Evolutionary conservation across 2,113 vertebrate species (phyloP).

Genomic region (Toxotes jaculatrix): DNA sequence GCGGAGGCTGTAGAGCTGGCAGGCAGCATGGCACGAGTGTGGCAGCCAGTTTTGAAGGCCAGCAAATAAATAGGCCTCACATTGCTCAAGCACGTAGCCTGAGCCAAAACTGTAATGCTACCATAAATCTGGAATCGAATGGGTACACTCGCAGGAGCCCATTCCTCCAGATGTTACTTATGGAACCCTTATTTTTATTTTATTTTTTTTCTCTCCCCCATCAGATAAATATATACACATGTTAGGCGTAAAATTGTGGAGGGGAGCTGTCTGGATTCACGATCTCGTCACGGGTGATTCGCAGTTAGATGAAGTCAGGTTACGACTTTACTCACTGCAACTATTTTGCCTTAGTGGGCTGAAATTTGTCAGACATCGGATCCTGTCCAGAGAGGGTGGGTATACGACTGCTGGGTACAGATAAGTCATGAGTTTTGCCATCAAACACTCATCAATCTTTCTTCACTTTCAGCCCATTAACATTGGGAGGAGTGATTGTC

Average conservation of each 20-base stretch:
- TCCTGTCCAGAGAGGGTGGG: not conserved
- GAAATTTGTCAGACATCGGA: conserved; percentile 55
- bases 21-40: conserved; percentile 58
- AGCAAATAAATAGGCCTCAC: conserved; percentile 75
- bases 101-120: conserved; percentile 75
- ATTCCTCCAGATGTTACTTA: conserved; percentile 76
- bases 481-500: not conserved
- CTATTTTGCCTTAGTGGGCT: conserved; percentile 28
- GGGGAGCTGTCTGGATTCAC: conserved; percentile 69
- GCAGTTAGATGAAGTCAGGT: conserved; percentile 69
- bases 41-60: conserved; percentile 69
- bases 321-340: conserved; percentile 42
- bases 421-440: conserved; percentile 9
- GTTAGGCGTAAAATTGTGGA: conserved; percentile 55
- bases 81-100: conserved; percentile 35
- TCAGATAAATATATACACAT: conserved; percentile 75
- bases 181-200: conserved; percentile 59
- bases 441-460: conserved; percentile 20
- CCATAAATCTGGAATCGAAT: conserved; percentile 78
- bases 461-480: conserved; percentile 2
- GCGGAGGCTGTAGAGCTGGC: conserved; percentile 68
- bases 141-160: conserved; percentile 64
- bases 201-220: conserved; percentile 21
- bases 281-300: conserved; percentile 55
- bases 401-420: not conserved